Evolutionary conservation across 53 echinoderm and acorn worm species (phyloP).

Genomic region (Paracentrotus lividus): DNA sequence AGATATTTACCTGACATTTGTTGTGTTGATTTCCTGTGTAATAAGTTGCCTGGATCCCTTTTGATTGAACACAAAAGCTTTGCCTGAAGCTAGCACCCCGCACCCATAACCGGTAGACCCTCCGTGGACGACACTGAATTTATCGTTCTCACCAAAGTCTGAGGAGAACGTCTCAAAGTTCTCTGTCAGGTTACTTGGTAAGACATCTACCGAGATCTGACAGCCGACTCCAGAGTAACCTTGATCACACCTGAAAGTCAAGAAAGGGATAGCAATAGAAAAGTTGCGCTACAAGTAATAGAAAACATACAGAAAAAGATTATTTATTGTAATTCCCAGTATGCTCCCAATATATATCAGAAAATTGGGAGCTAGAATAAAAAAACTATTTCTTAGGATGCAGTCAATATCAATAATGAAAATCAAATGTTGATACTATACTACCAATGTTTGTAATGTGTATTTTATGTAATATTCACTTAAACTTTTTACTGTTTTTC

Average conservation of each 20-base stretch:
- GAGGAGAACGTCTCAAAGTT: slow-evolving; percentile 74
- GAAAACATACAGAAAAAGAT: too few relatives aligned
- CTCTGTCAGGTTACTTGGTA: slow-evolving; percentile 75
- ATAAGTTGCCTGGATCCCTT: slow-evolving; percentile 78
- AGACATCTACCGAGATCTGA: slow-evolving; percentile 48
- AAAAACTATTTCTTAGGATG: too few relatives aligned
- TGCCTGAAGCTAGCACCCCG: slow-evolving; percentile 86
- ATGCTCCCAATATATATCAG: too few relatives aligned
- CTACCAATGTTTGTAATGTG: too few relatives aligned
- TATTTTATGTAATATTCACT: too few relatives aligned
- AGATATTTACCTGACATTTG: slow-evolving; percentile 75
- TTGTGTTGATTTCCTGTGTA: slow-evolving; percentile 87
- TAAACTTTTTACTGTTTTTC: too few relatives aligned
- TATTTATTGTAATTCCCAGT: too few relatives aligned
- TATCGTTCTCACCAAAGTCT: slow-evolving; percentile 55
- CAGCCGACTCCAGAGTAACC: slow-evolving; percentile 77
- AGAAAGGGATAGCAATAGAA: too few relatives aligned
- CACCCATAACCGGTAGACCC: slow-evolving; percentile 83
- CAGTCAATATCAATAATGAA: too few relatives aligned
- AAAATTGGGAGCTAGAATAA: too few relatives aligned
- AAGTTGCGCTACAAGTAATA: too few relatives aligned
- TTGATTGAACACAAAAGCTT: slow-evolving; percentile 88
- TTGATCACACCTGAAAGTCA: slow-evolving; percentile 78
- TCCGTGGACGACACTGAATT: slow-evolving; percentile 75
- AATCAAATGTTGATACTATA: too few relatives aligned